A percentile compares a stretch with the other conserved stretches of the same genome.
Evolutionary conservation across 2,113 vertebrate species (phyloP).

Genomic region (Neofelis nebulosa): DNA sequence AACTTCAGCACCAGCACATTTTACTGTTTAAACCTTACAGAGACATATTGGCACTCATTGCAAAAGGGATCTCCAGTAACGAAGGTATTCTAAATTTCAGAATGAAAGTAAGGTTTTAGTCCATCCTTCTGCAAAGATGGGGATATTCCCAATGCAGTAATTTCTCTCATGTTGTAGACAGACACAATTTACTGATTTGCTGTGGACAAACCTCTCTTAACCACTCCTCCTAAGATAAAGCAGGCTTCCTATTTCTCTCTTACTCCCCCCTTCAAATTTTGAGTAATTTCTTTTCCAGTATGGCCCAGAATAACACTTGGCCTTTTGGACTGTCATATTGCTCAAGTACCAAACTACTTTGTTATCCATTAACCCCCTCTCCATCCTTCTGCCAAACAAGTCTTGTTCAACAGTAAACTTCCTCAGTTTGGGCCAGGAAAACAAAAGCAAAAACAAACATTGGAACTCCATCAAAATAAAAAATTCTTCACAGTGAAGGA

Average conservation of each 20-base stretch:
- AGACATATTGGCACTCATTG: not conserved
- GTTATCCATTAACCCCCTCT: not conserved
- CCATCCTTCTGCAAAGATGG: not conserved
- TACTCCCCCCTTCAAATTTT: not conserved
- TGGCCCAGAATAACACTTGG: not conserved
- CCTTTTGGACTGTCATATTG: not conserved
- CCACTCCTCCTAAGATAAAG: not conserved
- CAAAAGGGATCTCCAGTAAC: not conserved
- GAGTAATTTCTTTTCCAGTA: not conserved
- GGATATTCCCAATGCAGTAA: not conserved
- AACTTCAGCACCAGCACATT: not conserved
- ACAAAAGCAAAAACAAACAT: not conserved
- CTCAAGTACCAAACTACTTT: not conserved
- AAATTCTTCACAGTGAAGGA: not conserved
- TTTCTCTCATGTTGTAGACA: not conserved
- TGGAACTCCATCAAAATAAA: not conserved
- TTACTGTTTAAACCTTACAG: not conserved
- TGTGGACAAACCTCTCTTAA: not conserved
- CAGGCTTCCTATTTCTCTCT: not conserved
- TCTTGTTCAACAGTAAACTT: not conserved
- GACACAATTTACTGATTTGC: not conserved
- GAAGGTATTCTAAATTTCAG: not conserved
- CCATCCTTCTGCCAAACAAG: not conserved
- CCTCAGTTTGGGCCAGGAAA: not conserved
- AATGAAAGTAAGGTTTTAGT: conserved; percentile 9